phyloP scores from a whole-genome alignment of 2,113 vertebrate species.

The Prietella phreatophila region DNA sequence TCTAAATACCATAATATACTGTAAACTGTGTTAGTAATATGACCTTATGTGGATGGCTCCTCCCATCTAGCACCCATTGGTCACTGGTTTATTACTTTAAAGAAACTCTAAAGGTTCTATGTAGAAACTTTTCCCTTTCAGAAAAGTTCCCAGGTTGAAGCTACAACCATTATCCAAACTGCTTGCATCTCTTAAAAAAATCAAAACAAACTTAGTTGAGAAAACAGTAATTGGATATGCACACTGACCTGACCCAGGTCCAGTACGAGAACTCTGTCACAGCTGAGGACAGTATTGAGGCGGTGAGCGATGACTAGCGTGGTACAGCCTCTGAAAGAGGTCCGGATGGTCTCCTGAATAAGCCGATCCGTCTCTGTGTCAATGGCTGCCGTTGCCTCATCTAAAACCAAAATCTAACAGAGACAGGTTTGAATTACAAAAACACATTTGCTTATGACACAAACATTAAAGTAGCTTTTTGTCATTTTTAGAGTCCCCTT shows the following conservation, averaged over 20 bases:
- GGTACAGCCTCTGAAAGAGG: conserved; percentile 87
- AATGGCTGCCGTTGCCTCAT: conserved; percentile 95
- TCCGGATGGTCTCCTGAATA: conserved; percentile 90
- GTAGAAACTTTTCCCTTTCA: not conserved
- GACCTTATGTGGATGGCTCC: too few species aligned
- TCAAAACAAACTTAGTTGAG: not conserved
- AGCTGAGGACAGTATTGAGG: conserved; percentile 91
- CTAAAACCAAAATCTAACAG: conserved; percentile 86
- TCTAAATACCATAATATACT: too few species aligned
- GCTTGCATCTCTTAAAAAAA: not conserved
- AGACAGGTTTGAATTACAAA: not conserved
- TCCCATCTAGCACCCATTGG: not conserved
- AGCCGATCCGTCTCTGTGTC: conserved; percentile 90
- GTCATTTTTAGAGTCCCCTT: not conserved
- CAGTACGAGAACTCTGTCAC: conserved; percentile 93
- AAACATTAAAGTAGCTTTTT: not conserved
- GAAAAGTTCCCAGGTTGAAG: not conserved
- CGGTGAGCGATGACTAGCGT: conserved; percentile 95
- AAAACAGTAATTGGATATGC: not conserved
- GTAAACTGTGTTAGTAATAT: too few species aligned
- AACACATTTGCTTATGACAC: not conserved
- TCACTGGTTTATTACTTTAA: not conserved
- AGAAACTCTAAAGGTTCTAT: not conserved
- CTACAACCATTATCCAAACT: not conserved
- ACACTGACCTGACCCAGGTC: conserved; percentile 86